Evolutionary conservation across 2,888 invertebrate genomes (phyloP), one percentile per base, ranked within the genome.

Genomic region (Drosophila sordidula): DNA sequence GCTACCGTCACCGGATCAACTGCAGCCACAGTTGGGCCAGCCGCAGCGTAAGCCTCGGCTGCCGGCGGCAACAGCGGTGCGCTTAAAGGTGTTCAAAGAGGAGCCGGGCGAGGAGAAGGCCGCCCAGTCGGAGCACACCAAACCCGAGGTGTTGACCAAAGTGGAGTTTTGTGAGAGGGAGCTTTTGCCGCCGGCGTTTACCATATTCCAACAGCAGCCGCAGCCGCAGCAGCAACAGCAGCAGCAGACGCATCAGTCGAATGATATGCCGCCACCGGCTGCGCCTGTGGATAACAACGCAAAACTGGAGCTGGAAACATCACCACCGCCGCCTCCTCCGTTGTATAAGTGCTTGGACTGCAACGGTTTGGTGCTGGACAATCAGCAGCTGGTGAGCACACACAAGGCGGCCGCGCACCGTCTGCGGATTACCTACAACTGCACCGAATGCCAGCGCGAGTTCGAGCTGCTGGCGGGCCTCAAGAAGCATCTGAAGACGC

Each of bases 341-440:
- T 67, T 90, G 5, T 91, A 89, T 64, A 91, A 92, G 77, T 92
- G 92, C 64, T 78, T 91, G 18, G 90, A 91, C 65, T 92, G 92
- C 68, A 80, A 89, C 36, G 87, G 84, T 14, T 34, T 87, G 44
- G 59, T 91, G 26, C 64, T 92, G 50, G 81, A 84, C 6, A 90
- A 78, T 8, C 74, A 66, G 6, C 84, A 89, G 38, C 87, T 89
- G 32, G 75, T 89, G 25, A 70, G 68, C 14, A 82, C 87, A 9
- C 92, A 92, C 45, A 85, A 90, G 61, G 81, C 87, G n/a, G 80
- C 85, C 6, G 76, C 78, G 3, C 92, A 92, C 68, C 89, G 90
- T 4, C 75, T 91, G 8, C 90, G 90, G 16, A 76, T 91, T 11
- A 73, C 90, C 9, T 89, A 90, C 55, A 89, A 89, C 44, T 92